Conservation (phyloP, 1,140 invertebrate genomes). For the Sogatella furcifera region DNA sequence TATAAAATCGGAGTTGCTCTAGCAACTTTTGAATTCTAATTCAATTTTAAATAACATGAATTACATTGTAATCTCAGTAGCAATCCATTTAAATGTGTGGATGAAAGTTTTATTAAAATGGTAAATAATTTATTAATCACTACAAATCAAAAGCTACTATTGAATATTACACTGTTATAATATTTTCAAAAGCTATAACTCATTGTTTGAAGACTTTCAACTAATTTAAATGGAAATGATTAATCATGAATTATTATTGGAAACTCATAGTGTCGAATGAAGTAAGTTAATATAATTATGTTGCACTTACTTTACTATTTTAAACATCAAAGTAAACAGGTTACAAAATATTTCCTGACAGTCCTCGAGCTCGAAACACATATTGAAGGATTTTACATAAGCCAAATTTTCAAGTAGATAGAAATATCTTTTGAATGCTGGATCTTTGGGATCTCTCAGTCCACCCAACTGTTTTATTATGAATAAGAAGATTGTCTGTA, state of each 20-base stretch:
- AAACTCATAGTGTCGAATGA: background rate
- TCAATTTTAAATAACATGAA: too few relatives aligned
- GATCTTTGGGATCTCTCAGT: constrained; percentile 90
- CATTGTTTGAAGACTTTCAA: too few relatives aligned
- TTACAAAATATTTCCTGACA: constrained; percentile 94
- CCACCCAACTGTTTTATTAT: constrained; percentile 90
- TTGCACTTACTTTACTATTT: constrained; percentile 79
- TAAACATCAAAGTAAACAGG: constrained; percentile 91
- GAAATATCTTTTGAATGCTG: constrained; percentile 95
- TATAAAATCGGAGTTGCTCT: too few relatives aligned
- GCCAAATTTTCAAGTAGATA: constrained; percentile 92
- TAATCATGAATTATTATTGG: background rate
- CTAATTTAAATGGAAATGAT: too few relatives aligned
- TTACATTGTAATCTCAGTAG: too few relatives aligned
- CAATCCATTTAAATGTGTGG: too few relatives aligned
- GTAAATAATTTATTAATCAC: too few relatives aligned
- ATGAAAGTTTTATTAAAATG: too few relatives aligned
- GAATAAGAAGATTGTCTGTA: constrained; percentile 87
- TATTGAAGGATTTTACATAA: constrained; percentile 97
- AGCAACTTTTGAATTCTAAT: too few relatives aligned
- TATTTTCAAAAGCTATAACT: background rate
- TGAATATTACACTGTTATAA: background rate
- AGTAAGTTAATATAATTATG: background rate
- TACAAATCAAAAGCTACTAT: too few relatives aligned
- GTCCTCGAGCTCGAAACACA: constrained; percentile 96